A percentile compares a stretch with the other conserved stretches of the same genome.
Evolutionary conservation across 1,140 invertebrate genomes (phyloP).

Genomic region (Odontomachus brunneus): DNA sequence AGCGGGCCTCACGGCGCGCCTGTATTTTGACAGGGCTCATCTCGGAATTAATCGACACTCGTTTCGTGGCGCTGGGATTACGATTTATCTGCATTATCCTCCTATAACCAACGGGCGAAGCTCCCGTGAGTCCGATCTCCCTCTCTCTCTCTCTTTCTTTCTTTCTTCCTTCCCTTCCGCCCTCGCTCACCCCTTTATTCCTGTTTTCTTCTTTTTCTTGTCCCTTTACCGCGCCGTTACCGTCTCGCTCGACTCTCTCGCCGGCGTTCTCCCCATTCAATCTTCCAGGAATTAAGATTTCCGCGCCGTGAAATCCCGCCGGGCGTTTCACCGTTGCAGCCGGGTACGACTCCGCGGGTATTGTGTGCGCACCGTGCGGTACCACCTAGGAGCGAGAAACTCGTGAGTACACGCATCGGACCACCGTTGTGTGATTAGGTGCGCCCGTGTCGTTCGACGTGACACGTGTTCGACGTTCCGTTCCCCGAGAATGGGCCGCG

Average conservation of each 20-base stretch:
- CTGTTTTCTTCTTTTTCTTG: slow-evolving; percentile 3
- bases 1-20: slow-evolving; percentile 66
- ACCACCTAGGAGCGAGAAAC: slow-evolving; percentile 58
- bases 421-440: slow-evolving; percentile 69
- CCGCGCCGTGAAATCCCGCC: slow-evolving; percentile 73
- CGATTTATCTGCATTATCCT: slow-evolving; percentile 83
- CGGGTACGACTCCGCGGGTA: slow-evolving; percentile 39
- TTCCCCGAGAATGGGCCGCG: slow-evolving; percentile 47
- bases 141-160: background rate
- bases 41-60: slow-evolving; percentile 82
- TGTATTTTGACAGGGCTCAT: slow-evolving; percentile 83
- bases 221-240: background rate
- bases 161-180: background rate
- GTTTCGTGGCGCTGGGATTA: slow-evolving; percentile 81
- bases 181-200: background rate
- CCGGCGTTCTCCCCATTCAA: slow-evolving; percentile 43
- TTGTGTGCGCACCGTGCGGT: slow-evolving; percentile 64
- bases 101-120: slow-evolving; percentile 55
- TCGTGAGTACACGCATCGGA: slow-evolving; percentile 67
- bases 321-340: slow-evolving; percentile 72
- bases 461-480: slow-evolving; percentile 57
- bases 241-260: background rate
- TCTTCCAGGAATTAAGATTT: slow-evolving; percentile 77
- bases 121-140: background rate
- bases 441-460: slow-evolving; percentile 60